Conservation (phyloP, 2,888 invertebrate species). For the Machimus atricapillus region DNA sequence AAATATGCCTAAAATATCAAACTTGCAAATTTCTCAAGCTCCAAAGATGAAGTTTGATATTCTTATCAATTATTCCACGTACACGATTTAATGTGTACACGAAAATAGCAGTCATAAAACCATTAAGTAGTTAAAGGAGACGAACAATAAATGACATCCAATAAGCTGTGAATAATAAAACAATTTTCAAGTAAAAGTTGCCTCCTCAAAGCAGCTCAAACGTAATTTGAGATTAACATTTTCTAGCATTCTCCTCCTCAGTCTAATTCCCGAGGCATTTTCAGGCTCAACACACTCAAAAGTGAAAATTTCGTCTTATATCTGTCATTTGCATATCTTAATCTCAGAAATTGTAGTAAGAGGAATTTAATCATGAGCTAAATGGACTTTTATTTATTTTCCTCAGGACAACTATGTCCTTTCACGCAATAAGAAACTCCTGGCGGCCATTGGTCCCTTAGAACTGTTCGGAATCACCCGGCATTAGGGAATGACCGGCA, state of each 20-base stretch:
- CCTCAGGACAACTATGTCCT: not conserved
- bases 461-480: not conserved
- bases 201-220: not conserved
- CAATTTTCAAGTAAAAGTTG: not conserved
- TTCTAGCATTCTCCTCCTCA: not conserved
- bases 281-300: not conserved
- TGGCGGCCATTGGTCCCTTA: not conserved
- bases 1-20: not conserved
- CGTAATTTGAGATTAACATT: not conserved
- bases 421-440: not conserved
- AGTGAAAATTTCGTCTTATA: not conserved
- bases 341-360: slow-evolving; percentile 13
- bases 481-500: not conserved
- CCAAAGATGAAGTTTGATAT: not conserved
- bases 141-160: not conserved
- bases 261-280: not conserved
- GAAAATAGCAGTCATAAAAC: not conserved
- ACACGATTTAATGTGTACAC: not conserved
- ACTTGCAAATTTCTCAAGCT: not conserved
- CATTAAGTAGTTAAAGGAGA: not conserved
- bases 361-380: slow-evolving; percentile 16
- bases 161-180: not conserved
- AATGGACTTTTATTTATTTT: slow-evolving; percentile 8
- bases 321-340: slow-evolving; percentile 24
- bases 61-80: not conserved